A percentile compares a stretch with the other conserved stretches of the same genome.
Conservation (phyloP, 2,888 invertebrate species). For the Deilephila elpenor region DNA sequence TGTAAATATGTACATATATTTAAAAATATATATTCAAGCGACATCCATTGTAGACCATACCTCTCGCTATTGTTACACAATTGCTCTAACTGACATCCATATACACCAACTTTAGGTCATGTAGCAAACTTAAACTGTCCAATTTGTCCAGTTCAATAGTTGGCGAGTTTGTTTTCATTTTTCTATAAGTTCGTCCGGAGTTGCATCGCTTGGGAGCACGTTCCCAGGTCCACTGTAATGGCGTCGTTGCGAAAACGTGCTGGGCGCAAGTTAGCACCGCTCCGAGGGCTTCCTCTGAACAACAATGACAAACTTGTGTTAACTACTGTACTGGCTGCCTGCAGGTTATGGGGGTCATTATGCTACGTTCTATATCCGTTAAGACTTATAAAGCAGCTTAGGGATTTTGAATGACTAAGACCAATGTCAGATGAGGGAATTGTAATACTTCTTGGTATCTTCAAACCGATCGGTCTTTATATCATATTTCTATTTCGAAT, state of each 20-base stretch:
- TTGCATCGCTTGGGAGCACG: neutral
- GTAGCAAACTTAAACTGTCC: neutral
- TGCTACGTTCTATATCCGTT: neutral
- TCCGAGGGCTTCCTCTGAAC: neutral
- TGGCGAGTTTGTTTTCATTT: constrained; percentile 10
- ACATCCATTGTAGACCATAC: no score
- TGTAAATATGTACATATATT: no score
- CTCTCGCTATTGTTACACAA: no score
- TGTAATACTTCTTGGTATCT: no score
- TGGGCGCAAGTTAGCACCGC: neutral
- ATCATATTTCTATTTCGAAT: no score
- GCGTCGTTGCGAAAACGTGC: neutral
- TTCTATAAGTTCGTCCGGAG: neutral
- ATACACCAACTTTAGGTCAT: neutral
- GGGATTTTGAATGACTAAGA: no score
- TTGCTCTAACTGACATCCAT: no score
- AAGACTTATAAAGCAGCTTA: no score
- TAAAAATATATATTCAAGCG: no score
- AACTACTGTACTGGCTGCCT: neutral
- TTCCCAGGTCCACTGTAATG: constrained; percentile 10
- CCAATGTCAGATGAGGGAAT: no score
- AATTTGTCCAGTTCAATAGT: constrained; percentile 8
- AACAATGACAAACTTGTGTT: neutral
- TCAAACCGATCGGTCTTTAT: no score
- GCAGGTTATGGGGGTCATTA: neutral